Conservation (phyloP, 1,140 invertebrate species). For the Batillaria attramentaria region DNA sequence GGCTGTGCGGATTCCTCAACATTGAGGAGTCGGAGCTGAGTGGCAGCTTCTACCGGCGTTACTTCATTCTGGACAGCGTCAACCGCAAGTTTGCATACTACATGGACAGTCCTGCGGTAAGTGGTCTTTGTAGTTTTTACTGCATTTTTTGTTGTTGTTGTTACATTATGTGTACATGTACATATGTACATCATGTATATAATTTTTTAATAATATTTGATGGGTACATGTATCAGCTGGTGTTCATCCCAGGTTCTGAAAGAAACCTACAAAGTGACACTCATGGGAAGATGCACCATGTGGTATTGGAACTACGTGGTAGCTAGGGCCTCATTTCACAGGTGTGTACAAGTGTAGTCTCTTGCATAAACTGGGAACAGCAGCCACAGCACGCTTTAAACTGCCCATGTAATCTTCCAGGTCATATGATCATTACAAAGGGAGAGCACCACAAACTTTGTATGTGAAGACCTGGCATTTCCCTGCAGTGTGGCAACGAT, state of each 20-base stretch:
- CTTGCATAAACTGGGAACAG: too few relatives aligned
- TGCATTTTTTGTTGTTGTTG: not conserved
- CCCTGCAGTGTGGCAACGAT: not conserved
- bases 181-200: not conserved
- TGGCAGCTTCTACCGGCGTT: slow-evolving; percentile 53
- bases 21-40: slow-evolving; percentile 52
- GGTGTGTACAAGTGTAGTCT: too few relatives aligned
- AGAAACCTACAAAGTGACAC: not conserved
- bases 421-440: not conserved
- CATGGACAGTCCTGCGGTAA: slow-evolving; percentile 56
- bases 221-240: not conserved
- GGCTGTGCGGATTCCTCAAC: slow-evolving; percentile 42
- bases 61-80: slow-evolving; percentile 52
- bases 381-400: too few relatives aligned
- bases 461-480: not conserved
- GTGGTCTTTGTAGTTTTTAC: slow-evolving; percentile 10
- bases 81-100: slow-evolving; percentile 53
- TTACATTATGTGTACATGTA: not conserved
- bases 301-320: not conserved
- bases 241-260: not conserved
- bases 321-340: too few relatives aligned
- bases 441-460: not conserved
- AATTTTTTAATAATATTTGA: not conserved
- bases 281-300: not conserved
- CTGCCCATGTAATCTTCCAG: not conserved